Evolutionary conservation across 2,888 invertebrate species (phyloP).

Genomic region (Ochlodes sylvanus): DNA sequence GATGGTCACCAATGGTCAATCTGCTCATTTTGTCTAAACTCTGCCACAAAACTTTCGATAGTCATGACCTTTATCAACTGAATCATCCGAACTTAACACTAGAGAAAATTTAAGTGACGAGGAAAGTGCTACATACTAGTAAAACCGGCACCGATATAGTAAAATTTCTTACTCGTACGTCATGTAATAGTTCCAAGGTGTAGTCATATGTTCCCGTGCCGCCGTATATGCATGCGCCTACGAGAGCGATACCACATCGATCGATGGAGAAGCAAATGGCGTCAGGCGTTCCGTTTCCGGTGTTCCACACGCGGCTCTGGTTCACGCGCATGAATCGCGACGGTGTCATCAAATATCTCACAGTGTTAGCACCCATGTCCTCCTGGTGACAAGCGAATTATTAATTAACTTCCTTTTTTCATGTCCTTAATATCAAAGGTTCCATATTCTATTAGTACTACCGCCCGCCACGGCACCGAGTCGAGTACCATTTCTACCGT

Average conservation of each 20-base stretch:
- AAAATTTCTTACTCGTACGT: constrained; percentile 59
- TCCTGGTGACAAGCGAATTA: constrained; percentile 74
- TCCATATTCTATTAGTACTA: too few species aligned
- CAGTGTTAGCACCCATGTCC: constrained; percentile 87
- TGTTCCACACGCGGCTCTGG: constrained; percentile 97
- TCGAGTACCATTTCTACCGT: too few species aligned
- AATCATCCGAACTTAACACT: too few species aligned
- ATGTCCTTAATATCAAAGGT: too few species aligned
- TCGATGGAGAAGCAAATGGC: constrained; percentile 98
- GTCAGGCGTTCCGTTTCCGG: constrained; percentile 98
- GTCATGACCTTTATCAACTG: too few species aligned
- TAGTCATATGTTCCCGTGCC: constrained; percentile 96
- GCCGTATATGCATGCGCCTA: constrained; percentile 95
- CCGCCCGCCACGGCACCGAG: too few species aligned
- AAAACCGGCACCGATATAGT: neutral
- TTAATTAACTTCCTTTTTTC: too few species aligned
- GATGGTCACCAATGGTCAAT: too few species aligned
- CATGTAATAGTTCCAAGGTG: constrained; percentile 94
- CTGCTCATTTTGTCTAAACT: too few species aligned
- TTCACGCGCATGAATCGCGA: constrained; percentile 96
- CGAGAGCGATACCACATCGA: constrained; percentile 93
- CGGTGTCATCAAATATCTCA: constrained; percentile 93
- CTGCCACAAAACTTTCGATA: too few species aligned
- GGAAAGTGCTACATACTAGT: too few species aligned
- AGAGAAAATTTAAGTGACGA: too few species aligned